phyloP scores from a whole-genome alignment of 2,113 vertebrate species.

The Cololabis saira region DNA sequence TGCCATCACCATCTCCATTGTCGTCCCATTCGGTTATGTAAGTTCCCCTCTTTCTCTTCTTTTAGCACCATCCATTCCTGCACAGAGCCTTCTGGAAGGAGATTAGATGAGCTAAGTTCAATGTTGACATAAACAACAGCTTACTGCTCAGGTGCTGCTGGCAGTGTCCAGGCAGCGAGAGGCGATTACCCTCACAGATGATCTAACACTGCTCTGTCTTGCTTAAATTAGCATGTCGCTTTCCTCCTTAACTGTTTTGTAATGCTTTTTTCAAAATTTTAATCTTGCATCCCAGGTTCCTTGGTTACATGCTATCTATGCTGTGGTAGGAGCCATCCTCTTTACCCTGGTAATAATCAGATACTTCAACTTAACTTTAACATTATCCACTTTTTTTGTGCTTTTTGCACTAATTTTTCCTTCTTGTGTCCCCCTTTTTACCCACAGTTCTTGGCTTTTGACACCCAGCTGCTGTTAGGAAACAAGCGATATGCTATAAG shows the following conservation, averaged over 20 bases:
- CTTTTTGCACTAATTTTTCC: neutral
- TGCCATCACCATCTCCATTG: constrained; percentile 85
- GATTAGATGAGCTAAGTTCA: constrained; percentile 30
- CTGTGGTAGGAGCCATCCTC: constrained; percentile 86
- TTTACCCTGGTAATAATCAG: constrained; percentile 91
- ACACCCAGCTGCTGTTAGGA: constrained; percentile 94
- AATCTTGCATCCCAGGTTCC: constrained; percentile 82
- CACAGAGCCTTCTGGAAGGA: constrained; percentile 8
- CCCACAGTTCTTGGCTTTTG: constrained; percentile 91
- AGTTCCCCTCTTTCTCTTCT: constrained; percentile 64
- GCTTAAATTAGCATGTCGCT: constrained; percentile 44
- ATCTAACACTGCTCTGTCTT: constrained; percentile 31
- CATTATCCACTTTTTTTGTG: neutral
- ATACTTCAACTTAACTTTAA: neutral
- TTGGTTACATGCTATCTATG: constrained; percentile 91
- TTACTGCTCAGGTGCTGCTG: constrained; percentile 14
- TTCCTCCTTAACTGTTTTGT: constrained; percentile 40
- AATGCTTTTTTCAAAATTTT: constrained; percentile 6
- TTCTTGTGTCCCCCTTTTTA: constrained; percentile 1
- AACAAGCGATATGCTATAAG: constrained; percentile 88
- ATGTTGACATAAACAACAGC: constrained; percentile 25
- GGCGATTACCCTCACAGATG: constrained; percentile 55
- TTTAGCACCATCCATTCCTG: neutral
- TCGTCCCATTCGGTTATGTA: constrained; percentile 90
- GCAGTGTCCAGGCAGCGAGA: constrained; percentile 7